Base-by-base conservation (phyloP, 2,797 vertebrate species). In the Tapirus indicus region DNA sequence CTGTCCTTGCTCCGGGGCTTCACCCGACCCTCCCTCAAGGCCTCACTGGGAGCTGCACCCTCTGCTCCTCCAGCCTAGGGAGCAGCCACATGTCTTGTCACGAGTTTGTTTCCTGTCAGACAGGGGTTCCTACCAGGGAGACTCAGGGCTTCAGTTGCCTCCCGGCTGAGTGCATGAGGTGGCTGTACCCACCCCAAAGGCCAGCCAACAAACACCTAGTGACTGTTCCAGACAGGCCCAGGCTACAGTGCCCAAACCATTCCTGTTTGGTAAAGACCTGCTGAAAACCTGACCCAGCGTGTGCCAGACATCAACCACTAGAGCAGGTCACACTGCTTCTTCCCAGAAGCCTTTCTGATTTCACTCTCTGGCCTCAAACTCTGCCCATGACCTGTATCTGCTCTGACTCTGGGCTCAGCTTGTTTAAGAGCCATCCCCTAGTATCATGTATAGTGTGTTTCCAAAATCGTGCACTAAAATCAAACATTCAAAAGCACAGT, bases 331-430 rank as follows among this genome's bases (percentile, higher is more conserved):
- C 14, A 27, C 6, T 5, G n/a, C n/a, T 49, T 62, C 72, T 47
- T 92, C 16, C 3, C 5, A 86, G 69, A 86, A 71, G 69, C n/a
- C 49, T 64, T 38, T 18, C 88, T 9, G 47, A 49, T 83, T 69
- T 72, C 52, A 38, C 29, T 77, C 3, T 68, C 72, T 66, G 72
- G 54, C 38, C 2, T 47, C 49, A 44, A 47, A 52, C 1, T 64
- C 49, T 17, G 71, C 32, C 44, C 17, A 13, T 47, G 44, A 6
- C 35, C 78, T 60, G 1, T 68, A 29, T 89, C 69, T 80, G 79
- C 77, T 93, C 47, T 56, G 47, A 85, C 80, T 93, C 38, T 66
- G 32, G 25, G 17, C 47, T 87, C 35, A 71, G 29, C 23, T 60
- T 80, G 12, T 68, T 66, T 27, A 80, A 88, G 62, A 56, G 18